These are phyloP conservation scores for Drosophila planitibia DNA, from an alignment of 2,888 invertebrate genomes.

Conservation along the genomic window DNA sequence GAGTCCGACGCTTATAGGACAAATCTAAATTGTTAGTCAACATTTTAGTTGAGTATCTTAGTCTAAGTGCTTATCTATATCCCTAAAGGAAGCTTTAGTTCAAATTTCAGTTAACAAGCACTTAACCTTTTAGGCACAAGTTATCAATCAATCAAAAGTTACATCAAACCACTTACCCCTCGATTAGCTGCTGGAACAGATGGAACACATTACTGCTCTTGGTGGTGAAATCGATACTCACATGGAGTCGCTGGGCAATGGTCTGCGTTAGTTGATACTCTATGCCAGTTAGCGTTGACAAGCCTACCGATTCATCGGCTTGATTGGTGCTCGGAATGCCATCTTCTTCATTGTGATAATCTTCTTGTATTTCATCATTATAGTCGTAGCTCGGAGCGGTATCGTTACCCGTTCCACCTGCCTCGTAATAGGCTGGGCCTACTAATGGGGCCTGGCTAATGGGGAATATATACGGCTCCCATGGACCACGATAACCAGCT, in stretches of 20 bases:
- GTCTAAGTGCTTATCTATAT: neutral
- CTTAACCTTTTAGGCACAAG: neutral
- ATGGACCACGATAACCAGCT: constrained; percentile 78
- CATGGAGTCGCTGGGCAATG: constrained; percentile 80
- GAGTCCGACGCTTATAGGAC: neutral
- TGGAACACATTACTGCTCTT: constrained; percentile 80
- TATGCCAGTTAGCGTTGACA: constrained; percentile 71
- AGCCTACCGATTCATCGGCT: neutral
- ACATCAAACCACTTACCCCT: constrained; percentile 69
- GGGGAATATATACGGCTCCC: constrained; percentile 83
- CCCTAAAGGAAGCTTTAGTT: neutral
- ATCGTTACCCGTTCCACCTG: constrained; percentile 1
- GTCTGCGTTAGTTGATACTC: constrained; percentile 82
- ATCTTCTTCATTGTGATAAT: constrained; percentile 1
- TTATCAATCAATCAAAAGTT: neutral
- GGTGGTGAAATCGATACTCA: constrained; percentile 74
- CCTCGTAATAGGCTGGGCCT: constrained; percentile 22
- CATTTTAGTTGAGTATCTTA: neutral
- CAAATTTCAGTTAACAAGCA: neutral
- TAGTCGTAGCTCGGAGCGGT: constrained; percentile 33
- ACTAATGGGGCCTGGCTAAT: constrained; percentile 15
- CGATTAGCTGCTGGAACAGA: constrained; percentile 81
- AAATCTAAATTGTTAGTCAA: neutral
- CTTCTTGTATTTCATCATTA: constrained; percentile 23
- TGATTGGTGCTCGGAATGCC: neutral